Evolutionary conservation across 2,797 vertebrate species (phyloP).

Genomic region (Sebastes dallii): DNA sequence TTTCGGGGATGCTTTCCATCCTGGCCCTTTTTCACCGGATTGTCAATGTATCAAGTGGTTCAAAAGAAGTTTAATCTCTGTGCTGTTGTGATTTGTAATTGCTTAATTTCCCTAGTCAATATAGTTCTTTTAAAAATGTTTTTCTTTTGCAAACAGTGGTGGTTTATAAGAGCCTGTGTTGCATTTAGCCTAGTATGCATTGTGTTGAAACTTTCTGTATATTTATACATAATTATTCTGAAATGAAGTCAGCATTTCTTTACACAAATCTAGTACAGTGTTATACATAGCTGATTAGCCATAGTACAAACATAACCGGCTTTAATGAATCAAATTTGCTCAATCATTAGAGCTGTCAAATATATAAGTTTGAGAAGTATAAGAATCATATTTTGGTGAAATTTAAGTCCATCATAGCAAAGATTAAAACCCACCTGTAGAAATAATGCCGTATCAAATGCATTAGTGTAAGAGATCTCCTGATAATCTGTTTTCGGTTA

Average conservation of each 20-base stretch:
- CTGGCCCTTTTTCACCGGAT: conserved; percentile 36
- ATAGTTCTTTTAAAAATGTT: conserved; percentile 22
- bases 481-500: conserved; percentile 42
- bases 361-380: neutral
- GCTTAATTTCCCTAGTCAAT: conserved; percentile 56
- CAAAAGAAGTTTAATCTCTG: conserved; percentile 60
- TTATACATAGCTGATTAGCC: neutral
- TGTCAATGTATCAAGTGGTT: conserved; percentile 63
- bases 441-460: conserved; percentile 16
- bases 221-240: neutral
- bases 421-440: conserved; percentile 20
- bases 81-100: conserved; percentile 60
- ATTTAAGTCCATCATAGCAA: conserved; percentile 1
- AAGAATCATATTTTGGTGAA: neutral
- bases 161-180: neutral
- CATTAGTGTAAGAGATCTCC: conserved; percentile 25
- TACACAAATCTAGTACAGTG: neutral
- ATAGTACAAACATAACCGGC: neutral
- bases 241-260: neutral
- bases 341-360: neutral
- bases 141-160: conserved; percentile 2
- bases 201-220: neutral
- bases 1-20: conserved; percentile 64
- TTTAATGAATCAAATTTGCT: neutral
- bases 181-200: neutral